phyloP scores from a whole-genome alignment of 2,113 vertebrate genomes.

The Marmota monax region DNA sequence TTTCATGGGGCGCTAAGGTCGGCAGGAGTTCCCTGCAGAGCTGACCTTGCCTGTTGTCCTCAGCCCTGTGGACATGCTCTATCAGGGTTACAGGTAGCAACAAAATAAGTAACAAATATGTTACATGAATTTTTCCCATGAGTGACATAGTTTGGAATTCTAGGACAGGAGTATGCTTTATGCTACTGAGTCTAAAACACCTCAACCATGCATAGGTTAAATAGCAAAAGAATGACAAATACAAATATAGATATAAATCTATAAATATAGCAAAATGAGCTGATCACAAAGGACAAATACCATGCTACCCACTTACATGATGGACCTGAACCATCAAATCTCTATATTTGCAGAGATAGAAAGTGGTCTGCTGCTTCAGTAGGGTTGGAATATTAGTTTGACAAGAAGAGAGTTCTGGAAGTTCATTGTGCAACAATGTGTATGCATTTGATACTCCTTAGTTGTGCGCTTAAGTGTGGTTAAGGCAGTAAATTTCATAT shows the following conservation, averaged over 20 bases:
- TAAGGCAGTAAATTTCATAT: background rate
- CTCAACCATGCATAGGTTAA: background rate
- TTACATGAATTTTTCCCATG: background rate
- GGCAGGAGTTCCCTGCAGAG: too few relatives aligned
- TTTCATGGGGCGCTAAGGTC: background rate
- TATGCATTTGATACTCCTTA: background rate
- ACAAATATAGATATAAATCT: too few relatives aligned
- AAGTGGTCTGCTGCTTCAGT: background rate
- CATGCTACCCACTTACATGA: fast-evolving
- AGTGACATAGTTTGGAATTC: background rate
- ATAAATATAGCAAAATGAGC: background rate
- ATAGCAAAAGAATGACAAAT: background rate
- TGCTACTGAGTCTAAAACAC: background rate
- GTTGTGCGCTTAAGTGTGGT: background rate
- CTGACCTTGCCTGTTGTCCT: background rate
- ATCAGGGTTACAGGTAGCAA: fast-evolving
- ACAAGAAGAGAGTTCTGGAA: background rate
- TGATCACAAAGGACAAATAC: background rate
- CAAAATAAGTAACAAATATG: background rate
- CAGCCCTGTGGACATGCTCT: background rate
- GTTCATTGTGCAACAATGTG: fast-evolving
- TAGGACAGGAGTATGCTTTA: background rate
- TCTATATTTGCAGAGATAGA: background rate
- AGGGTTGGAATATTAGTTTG: background rate
- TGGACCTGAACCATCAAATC: background rate